phyloP scores from a whole-genome alignment of 2,888 invertebrate genomes.

The Nomada fucata region DNA sequence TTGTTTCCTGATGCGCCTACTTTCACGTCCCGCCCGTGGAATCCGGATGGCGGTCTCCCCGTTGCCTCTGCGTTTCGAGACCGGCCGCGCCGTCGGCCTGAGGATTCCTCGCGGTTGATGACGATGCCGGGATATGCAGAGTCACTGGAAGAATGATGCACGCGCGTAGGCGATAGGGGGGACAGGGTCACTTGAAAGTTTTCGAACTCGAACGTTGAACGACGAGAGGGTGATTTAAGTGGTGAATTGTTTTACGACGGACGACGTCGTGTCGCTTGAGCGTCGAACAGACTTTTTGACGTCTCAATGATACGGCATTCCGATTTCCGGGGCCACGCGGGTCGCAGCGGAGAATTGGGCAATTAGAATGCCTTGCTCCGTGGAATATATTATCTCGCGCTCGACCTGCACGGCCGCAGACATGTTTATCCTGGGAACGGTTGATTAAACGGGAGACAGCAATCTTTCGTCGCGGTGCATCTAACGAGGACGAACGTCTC shows the following conservation, averaged over 20 bases:
- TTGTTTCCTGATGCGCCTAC: slow-evolving; percentile 68
- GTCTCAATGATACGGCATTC: neutral
- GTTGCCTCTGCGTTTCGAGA: neutral
- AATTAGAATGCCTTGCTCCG: too few species aligned
- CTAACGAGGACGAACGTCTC: too few species aligned
- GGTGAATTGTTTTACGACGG: neutral
- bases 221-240: neutral
- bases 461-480: too few species aligned
- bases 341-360: too few species aligned
- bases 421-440: too few species aligned
- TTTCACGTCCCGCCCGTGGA: slow-evolving; percentile 41
- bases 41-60: slow-evolving; percentile 29
- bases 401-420: too few species aligned
- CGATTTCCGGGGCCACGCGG: too few species aligned
- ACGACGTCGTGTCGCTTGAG: neutral
- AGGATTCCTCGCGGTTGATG: slow-evolving; percentile 17
- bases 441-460: too few species aligned
- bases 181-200: neutral
- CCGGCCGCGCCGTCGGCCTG: neutral
- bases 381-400: too few species aligned
- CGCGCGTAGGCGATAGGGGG: neutral
- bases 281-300: neutral
- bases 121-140: slow-evolving; percentile 8
- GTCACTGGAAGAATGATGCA: slow-evolving; percentile 3
- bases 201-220: neutral